phyloP scores from a whole-genome alignment of 2,113 vertebrate species.

The Psettodes erumei region DNA sequence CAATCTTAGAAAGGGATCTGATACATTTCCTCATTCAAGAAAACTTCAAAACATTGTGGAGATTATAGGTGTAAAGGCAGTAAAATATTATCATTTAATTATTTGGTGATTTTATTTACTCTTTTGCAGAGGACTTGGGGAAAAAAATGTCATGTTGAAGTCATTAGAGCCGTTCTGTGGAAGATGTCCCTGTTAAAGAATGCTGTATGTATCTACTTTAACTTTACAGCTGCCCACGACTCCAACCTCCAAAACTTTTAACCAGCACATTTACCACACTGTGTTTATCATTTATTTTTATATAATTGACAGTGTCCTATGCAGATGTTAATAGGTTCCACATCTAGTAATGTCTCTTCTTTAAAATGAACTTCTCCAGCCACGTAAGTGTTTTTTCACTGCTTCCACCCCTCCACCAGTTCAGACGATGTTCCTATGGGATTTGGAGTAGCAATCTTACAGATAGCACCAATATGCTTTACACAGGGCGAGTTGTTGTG shows the following conservation, averaged over 20 bases:
- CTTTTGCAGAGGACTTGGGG: not conserved
- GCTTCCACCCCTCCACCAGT: conserved; percentile 12
- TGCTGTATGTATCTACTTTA: too few relatives aligned
- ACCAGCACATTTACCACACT: not conserved
- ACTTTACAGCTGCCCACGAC: not conserved
- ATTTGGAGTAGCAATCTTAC: conserved; percentile 40
- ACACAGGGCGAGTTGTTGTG: conserved; percentile 2
- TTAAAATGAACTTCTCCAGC: conserved; percentile 18
- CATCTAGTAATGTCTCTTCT: not conserved
- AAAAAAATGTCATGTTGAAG: not conserved
- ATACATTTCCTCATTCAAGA: not conserved
- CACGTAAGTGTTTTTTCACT: conserved; percentile 21
- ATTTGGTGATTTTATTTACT: not conserved
- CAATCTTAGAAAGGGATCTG: too few relatives aligned
- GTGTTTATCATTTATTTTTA: not conserved
- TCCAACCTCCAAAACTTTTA: not conserved
- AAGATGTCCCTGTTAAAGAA: too few relatives aligned
- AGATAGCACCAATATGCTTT: conserved; percentile 26
- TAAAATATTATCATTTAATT: not conserved
- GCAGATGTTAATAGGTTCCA: not conserved
- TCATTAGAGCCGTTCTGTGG: too few relatives aligned
- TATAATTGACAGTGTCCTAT: not conserved
- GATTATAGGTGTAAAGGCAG: not conserved
- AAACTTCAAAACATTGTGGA: not conserved
- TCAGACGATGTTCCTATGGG: conserved; percentile 32